Base-by-base conservation (phyloP, 92 coral and sea anemone genomes). In the Virgularia gustaviana region DNA sequence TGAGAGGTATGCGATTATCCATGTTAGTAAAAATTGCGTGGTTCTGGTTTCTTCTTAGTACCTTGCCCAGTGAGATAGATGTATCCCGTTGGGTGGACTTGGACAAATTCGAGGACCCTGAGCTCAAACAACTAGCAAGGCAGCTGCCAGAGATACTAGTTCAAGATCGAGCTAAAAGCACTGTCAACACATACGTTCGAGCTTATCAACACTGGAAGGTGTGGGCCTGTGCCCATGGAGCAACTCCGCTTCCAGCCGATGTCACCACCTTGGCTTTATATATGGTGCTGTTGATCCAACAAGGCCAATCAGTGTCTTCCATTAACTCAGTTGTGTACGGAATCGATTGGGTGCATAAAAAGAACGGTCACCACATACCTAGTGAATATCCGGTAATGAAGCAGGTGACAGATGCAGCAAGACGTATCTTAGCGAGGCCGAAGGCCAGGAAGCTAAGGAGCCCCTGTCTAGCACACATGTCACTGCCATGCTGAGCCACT, bases 341-440 rank as follows among this genome's bases (percentile, higher is more conserved):
- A n/a, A 55, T 64, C 28, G 18, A 45, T 37, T 64, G 55, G 54
- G 71, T 64, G 22, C 84, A 72, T 58, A 60, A 63, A 49, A 79
- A 79, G 45, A 70, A 58, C 35, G 83, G 78, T 49, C 33, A 33
- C 57, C 33, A 9, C 13, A 70, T 15, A 5, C 55, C 55, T 15
- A 47, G 55, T 15, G 18, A 47, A 25, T 19, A 47, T 30, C 67
- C 79, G 0, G 58, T 79, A 23, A 68, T 78, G 27, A 57, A 68
- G 65, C 83, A 68, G 43, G 57, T 37, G 29, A 25, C 54, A 11
- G 70, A 54, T 9, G 78, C 78, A 12, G 78, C 78, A 20, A 6
- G 44, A 30, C 12, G 70, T 2, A 53, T 72, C 8, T 38, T 72
- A 30, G 78, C 78, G 20, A 35, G 36, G 52, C 78, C 78, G 4